Evolutionary conservation across 2,113 vertebrate genomes (phyloP), one percentile per base, ranked within the genome.

Genomic region (Hemibagrus wyckioides): DNA sequence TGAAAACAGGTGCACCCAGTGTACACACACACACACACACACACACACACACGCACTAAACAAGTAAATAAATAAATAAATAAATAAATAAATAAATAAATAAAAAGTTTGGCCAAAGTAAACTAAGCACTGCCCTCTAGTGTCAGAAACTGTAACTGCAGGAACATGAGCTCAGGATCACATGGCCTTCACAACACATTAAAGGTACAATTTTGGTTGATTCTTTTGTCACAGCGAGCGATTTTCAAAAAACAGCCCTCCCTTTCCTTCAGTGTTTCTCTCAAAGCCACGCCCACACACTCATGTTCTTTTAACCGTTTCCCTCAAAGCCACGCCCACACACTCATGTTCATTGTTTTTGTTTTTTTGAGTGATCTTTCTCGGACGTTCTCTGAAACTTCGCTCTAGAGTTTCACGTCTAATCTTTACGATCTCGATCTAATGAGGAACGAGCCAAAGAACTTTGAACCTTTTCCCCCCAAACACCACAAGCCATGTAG

Each of bases 61-160:
- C 61, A n/a, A 25, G n/a, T 9, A 14, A 1, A n/a, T 0, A 4
- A 3, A 33, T 7, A 44, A 3, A 61, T 21, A 61, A 19, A 61
- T 28, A n/a, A 25, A 63, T 9, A 14, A 1, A n/a, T 0, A 4
- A 3, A 33, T 7, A 44, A 3, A 44, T 7, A 44, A 3, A 44
- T 7, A 44, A 3, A 67, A 33, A 67, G 61, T 11, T n/a, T 4
- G n/a, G 28, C 2, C 17, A 71, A 39, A 41, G 54, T 76, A 82
- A 89, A 88, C 88, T 79, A 54, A n/a, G 86, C 61, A 89, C 85
- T 88, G 39, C 93, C 92, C 90, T 91, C 94, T 93, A 56, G 91
- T 92, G 94, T 91, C 28, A 3, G 19, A 69, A 56, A 15, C 61
- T 61, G 44, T 67, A 84, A 63, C 30, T 75, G 76, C 69, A 83